Base-by-base conservation (phyloP, 2,888 invertebrate genomes). In the Caenorhabditis afra region DNA sequence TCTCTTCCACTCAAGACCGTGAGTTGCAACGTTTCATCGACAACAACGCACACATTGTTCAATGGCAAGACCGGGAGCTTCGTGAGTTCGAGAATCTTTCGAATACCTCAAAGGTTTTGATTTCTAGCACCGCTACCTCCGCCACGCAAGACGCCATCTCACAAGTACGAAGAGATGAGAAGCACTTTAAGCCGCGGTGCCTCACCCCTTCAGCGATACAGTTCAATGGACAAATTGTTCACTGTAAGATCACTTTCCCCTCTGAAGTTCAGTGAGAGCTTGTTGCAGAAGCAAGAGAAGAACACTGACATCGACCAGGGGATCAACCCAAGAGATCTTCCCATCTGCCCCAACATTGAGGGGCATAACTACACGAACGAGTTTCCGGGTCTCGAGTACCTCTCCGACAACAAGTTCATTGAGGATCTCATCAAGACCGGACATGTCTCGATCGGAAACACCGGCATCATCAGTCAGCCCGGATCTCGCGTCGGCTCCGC, bases 1-100 rank as follows among this genome's bases (percentile, higher is more conserved):
- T 89, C 8, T 88, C 88, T 4, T 66, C 77, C 0, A 86, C 87
- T 8, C 89, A 89, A 61, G 85, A 89, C 64, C 80, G 80, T 35
- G 85, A 83, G 50, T 76, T 85, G 14, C 82, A 85, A 64, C 74
- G 85, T 3, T 86, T 80, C 73, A 86, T 86, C 62, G 85, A 86
- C 53, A 76, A 64, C 18, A 82, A 86, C 71, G 41, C 75, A 1
- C 85, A 86, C 53, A 78, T 86, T 41, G 23, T 86, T 18, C 67
- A 81, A 47, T 81, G 65, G 62, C 77, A 78, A 53, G 86, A 86
- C 18, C 49, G 82, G 11, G 83, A 84, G 49, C 41, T 66, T 10
- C 58, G 79, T 79, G 18, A 65, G 73, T 66, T 57, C 20, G 37
- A 39, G n/a, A 20, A 8, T 44, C 55, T 11, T 8, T 20, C 23